phyloP scores from a whole-genome alignment of 2,797 vertebrate species.

The Stomatorhinus walkeri region DNA sequence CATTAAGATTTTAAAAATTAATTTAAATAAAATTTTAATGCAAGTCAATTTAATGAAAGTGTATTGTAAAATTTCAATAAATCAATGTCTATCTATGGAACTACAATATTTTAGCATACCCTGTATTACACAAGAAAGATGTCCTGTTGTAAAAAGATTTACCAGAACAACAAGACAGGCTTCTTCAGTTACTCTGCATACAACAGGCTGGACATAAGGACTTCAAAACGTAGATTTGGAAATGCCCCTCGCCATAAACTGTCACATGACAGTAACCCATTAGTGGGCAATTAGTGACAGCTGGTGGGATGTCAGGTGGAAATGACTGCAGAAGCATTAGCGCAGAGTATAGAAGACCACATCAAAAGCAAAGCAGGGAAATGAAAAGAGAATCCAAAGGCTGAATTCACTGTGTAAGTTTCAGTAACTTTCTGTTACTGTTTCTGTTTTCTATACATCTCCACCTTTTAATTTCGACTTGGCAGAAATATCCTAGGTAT shows the following conservation, averaged over 20 bases:
- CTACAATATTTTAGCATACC: background rate
- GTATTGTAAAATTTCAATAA: no score
- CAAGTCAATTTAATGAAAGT: background rate
- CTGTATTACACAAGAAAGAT: background rate
- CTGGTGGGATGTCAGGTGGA: slow-evolving; percentile 71
- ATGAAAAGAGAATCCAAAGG: slow-evolving; percentile 37
- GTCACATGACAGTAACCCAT: slow-evolving; percentile 69
- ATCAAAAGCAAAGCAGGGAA: slow-evolving; percentile 38
- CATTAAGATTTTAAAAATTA: background rate
- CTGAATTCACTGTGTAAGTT: slow-evolving; percentile 29
- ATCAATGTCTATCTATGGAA: background rate
- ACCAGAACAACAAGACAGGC: slow-evolving; percentile 61
- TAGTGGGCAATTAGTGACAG: slow-evolving; percentile 78
- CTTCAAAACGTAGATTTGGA: slow-evolving; percentile 64
- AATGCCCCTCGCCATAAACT: slow-evolving; percentile 54
- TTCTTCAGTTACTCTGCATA: slow-evolving; percentile 66
- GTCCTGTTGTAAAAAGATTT: slow-evolving; percentile 41
- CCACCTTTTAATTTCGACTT: background rate
- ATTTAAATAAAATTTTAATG: background rate
- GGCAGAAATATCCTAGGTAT: background rate
- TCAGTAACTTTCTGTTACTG: background rate
- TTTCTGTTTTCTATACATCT: background rate
- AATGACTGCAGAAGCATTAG: slow-evolving; percentile 68
- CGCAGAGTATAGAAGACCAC: slow-evolving; percentile 58
- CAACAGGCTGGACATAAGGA: slow-evolving; percentile 64